Conservation (phyloP, 2,797 vertebrate species). For the Parauchenoglanis punctatus region DNA sequence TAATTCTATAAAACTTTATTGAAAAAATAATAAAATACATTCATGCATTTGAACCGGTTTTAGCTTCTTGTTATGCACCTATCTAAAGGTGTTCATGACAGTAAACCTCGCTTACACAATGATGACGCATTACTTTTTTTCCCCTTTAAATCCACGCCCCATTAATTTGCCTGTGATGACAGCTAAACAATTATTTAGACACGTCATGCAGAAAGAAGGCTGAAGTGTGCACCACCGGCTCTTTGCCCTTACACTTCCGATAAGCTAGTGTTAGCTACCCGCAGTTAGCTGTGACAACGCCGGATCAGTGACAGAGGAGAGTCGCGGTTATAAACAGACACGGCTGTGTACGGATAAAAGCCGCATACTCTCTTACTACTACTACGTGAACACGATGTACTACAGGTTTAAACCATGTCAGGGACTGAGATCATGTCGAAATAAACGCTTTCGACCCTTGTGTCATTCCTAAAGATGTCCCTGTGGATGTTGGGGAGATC, state of each 20-base stretch:
- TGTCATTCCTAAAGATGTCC: not conserved
- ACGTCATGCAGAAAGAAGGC: not conserved
- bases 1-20: not conserved
- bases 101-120: not conserved
- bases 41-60: too few species aligned
- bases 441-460: not conserved
- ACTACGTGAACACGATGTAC: not conserved
- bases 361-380: not conserved
- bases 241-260: not conserved
- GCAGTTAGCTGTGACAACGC: not conserved
- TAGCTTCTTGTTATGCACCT: too few species aligned
- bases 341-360: not conserved
- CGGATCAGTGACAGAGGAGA: not conserved
- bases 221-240: not conserved
- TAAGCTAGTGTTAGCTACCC: not conserved
- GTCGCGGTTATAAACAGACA: not conserved
- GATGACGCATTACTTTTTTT: not conserved
- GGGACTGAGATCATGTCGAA: too few species aligned
- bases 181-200: constrained; percentile 10
- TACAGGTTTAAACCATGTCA: not conserved
- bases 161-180: not conserved
- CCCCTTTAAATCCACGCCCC: not conserved
- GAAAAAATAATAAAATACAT: too few species aligned
- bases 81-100: not conserved
- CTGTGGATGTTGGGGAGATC: not conserved